Base-by-base conservation (phyloP, 2,888 invertebrate genomes). In the Elmis aenea region DNA sequence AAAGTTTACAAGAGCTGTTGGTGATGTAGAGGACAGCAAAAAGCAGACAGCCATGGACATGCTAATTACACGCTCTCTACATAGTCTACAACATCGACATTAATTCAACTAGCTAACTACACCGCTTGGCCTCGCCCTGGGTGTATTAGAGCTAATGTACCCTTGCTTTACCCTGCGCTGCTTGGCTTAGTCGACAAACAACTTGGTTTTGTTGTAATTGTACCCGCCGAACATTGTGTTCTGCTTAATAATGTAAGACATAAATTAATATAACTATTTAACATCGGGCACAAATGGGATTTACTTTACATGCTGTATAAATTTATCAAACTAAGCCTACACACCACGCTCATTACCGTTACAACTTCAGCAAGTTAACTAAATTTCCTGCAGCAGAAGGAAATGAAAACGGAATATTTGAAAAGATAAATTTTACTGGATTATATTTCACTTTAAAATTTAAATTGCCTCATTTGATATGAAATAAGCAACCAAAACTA, bases 21-120 rank as follows among this genome's bases (percentile, higher is more conserved):
- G 51, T 54, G 58, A 59, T 56, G 59, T 50, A 40, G 44, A 50
- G 52, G 55, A 50, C 58, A 58, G 61, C 66, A 67, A 66, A 67
- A 67, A 67, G 61, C 64, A 61, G 63, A 63, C 64, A 66, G 62
- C 58, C 63, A 64, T 60, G 64, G 66, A 67, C 67, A 67, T 65
- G 67, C 64, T 67, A 67, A 67, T 67, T 67, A 67, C 67, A 67
- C 55, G 64, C 64, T 62, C 64, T 64, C 65, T 64, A 65, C 66
- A 65, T 64, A 64, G 62, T 62, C 64, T 65, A 66, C 64, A 64
- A 62, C 62, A 62, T 62, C 56, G 61, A 63, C 62, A 65, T 66
- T 67, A 66, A 65, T 66, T 66, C 64, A 64, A 65, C 64, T 62
- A 62, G 62, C 59, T 60, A 61, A 60, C 59, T 58, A 61, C 59